phyloP scores from a whole-genome alignment of 2,797 vertebrate genomes.

The Ispidina lecontei region DNA sequence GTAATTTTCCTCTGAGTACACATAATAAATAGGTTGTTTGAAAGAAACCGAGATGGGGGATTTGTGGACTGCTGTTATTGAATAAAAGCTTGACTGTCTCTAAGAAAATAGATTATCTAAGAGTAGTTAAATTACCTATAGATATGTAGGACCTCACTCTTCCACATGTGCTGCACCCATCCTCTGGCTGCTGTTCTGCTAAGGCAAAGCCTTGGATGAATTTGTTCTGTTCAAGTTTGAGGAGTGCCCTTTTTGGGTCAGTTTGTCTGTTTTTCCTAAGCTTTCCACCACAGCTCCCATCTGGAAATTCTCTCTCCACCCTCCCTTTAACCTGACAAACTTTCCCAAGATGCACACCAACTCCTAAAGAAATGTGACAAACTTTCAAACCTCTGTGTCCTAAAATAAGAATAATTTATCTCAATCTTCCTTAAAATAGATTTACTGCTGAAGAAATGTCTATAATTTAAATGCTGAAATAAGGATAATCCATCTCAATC shows the following conservation, averaged over 20 bases:
- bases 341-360: background rate
- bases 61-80: background rate
- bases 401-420: slow-evolving; percentile 50
- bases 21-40: slow-evolving; percentile 10
- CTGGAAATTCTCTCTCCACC: slow-evolving; percentile 16
- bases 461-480: slow-evolving; percentile 57
- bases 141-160: background rate
- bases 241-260: slow-evolving; percentile 7
- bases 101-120: background rate
- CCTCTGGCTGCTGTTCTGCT: background rate
- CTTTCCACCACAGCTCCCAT: slow-evolving; percentile 3
- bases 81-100: background rate
- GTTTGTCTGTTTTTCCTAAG: slow-evolving; percentile 37
- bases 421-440: slow-evolving; percentile 43
- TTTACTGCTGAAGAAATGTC: slow-evolving; percentile 41
- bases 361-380: background rate
- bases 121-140: background rate
- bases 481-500: slow-evolving; percentile 50
- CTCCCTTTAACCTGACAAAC: slow-evolving; percentile 17
- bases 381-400: background rate
- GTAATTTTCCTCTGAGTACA: slow-evolving; percentile 42
- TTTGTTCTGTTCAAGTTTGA: slow-evolving; percentile 14
- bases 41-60: background rate
- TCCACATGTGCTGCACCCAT: background rate
- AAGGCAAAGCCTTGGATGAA: background rate